Evolutionary conservation across 2,888 invertebrate species (phyloP), one percentile per base, ranked within the genome.

Genomic region (Mythimna albipuncta): DNA sequence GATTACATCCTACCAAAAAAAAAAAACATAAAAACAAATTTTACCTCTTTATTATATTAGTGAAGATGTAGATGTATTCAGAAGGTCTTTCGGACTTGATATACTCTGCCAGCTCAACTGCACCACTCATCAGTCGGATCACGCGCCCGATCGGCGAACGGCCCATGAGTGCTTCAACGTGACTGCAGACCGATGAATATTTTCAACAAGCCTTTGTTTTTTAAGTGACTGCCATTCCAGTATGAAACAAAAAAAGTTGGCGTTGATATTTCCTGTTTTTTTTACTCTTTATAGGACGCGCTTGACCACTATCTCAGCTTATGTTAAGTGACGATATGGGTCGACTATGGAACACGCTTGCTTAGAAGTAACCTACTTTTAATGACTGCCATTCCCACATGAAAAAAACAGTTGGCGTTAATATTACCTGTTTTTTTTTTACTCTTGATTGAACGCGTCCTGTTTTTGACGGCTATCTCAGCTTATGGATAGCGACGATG

Each of bases 121-220:
- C 69, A 54, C 32, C 78, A 77, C 77, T 88, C 86, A 83, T 67
- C 79, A 91, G 86, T 89, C 87, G 77, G 83, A 87, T 89, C 92
- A 90, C 90, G 91, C 85, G 70, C 87, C 82, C 90, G 89, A 92
- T 91, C 89, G 85, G 85, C 86, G 88, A 89, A 88, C 79, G 83
- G 86, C 83, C 85, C 86, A 85, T 90, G 91, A 93, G 93, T 92
- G 90, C 79, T 82, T 59, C 83, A 87, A 92, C 91, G 92, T 91
- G 91, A 87, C 89, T 87, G 71, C 64, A 72, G 81, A 58, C 73
- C 84, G 86, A 89, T 90, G 92, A 90, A 89, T 91, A 90, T 89
- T 88, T 85, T 82, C 85, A 88, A 85, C 85, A 82, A 79, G 79
- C 78, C 78, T 81, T 91, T 90, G 89, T 91, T 90, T 91, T 88